These are phyloP conservation scores for Megalurothrips usitatus DNA, from an alignment of 2,888 invertebrate genomes.

Conservation along the genomic window DNA sequence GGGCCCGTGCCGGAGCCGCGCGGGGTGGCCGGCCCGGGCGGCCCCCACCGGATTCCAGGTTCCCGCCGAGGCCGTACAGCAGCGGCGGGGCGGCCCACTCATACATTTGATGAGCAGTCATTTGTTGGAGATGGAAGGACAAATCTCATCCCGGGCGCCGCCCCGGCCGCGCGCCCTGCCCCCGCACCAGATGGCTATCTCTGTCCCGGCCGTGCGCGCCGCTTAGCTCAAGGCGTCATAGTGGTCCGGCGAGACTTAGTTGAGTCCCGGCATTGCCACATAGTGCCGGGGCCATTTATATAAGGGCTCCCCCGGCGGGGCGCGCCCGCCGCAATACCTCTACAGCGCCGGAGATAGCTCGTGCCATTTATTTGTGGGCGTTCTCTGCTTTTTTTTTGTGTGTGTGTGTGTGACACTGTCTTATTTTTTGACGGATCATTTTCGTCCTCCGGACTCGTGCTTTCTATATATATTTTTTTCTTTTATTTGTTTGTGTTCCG, in stretches of 20 bases:
- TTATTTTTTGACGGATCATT: too few relatives aligned
- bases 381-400: too few relatives aligned
- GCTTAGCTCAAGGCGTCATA: neutral
- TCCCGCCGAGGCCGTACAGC: too few relatives aligned
- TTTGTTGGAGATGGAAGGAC: conserved; percentile 11
- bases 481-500: too few relatives aligned
- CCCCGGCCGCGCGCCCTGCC: neutral
- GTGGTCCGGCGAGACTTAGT: neutral
- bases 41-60: neutral
- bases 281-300: neutral
- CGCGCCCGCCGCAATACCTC: neutral
- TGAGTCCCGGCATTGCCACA: neutral
- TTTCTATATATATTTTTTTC: too few relatives aligned
- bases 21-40: neutral
- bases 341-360: too few relatives aligned
- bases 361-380: too few relatives aligned
- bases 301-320: neutral
- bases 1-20: neutral
- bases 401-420: too few relatives aligned
- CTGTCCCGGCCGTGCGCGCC: neutral
- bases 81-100: neutral
- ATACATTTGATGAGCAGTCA: conserved; percentile 26
- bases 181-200: neutral
- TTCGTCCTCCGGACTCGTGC: too few relatives aligned
- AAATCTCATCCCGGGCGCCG: neutral